phyloP scores from a whole-genome alignment of 2,113 vertebrate genomes.

The Lagopus leucura region DNA sequence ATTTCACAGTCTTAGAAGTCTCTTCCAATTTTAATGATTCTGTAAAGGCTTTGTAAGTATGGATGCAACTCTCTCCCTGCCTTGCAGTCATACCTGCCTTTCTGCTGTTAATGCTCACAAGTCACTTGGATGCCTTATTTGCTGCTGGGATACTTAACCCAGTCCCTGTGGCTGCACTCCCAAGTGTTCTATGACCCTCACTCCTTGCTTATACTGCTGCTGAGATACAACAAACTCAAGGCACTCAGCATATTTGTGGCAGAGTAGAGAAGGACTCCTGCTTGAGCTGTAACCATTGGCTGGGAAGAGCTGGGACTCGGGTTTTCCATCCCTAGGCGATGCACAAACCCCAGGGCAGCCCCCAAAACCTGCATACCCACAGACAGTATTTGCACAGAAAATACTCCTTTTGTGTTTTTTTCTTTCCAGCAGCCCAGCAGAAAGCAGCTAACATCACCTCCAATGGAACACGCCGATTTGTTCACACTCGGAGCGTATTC shows the following conservation, averaged over 20 bases:
- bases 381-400: not conserved
- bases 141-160: not conserved
- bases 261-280: not conserved
- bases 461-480: not conserved
- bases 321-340: not conserved
- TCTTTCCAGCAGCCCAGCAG: not conserved
- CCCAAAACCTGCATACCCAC: fast-evolving
- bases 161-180: not conserved
- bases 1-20: too few relatives aligned
- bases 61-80: too few relatives aligned
- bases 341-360: not conserved
- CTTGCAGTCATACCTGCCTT: not conserved
- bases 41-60: not conserved
- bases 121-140: not conserved
- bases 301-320: not conserved
- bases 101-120: not conserved
- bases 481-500: not conserved
- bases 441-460: not conserved
- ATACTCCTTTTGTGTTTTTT: too few relatives aligned
- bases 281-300: not conserved
- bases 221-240: not conserved
- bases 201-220: not conserved
- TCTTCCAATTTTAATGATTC: not conserved
- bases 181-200: fast-evolving
- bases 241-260: not conserved